Evolutionary conservation across 2,888 invertebrate species (phyloP), one percentile per base, ranked within the genome.

Genomic region (Synanthedon vespiformis): DNA sequence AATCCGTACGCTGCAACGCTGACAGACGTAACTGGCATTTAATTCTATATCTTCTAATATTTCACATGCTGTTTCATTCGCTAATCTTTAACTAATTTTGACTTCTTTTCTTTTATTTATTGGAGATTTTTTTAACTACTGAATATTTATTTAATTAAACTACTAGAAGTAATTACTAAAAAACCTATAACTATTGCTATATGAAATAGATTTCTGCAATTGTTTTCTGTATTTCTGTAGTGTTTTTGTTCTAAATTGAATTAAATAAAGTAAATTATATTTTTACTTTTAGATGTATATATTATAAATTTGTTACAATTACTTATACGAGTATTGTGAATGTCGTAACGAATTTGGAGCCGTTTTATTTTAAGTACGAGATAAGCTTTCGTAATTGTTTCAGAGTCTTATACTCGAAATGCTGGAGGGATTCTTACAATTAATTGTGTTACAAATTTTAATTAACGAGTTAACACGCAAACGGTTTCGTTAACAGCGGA

Each of bases 361-460:
- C 27, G 49, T 49, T 49, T 27, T 18, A 18, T 49, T 18, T 27
- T 49, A 49, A 49, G 18, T 18, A 12, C 27, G 14, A 49, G 49
- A 49, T 49, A 49, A 18, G 18, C 49, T 49, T 18, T 16, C 10
- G 12, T 14, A 49, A 49, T 49, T 22, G 27, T 49, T 22, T 49
- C 27, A 49, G 49, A 12, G 49, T n/a, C 49, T 18, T n/a, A 49
- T 49, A 49, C 18, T 12, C 50, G 12, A 40, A 34, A 27, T 40
- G 13, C 47, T 48, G 40, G 14, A 22, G 18, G 50, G 18, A 52
- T 48, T 62, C 58, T 57, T 51, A 58, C 59, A 57, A 62, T 63
- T 60, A 61, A 65, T 61, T 57, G 55, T 54, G 57, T 57, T 56
- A 59, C 61, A 60, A 57, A 63, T 59, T 65, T 62, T 61, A 63